Base-by-base conservation (phyloP, 2,113 vertebrate species). In the Callospermophilus lateralis region DNA sequence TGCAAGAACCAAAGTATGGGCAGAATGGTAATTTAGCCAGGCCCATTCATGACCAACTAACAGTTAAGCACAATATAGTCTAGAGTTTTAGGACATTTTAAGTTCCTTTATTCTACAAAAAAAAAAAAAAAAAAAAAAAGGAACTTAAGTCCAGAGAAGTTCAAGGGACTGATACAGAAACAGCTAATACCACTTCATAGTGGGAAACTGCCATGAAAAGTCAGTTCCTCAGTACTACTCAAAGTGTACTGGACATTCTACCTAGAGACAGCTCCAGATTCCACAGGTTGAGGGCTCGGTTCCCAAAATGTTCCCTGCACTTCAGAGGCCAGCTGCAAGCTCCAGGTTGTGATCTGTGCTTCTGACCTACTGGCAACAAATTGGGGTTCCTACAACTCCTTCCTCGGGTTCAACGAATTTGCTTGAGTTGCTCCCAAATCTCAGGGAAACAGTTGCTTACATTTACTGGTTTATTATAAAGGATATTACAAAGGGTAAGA, bases 41-140 rank as follows among this genome's bases (percentile, higher is more conserved):
- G 34, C 24, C 11, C 15, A 93, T 83, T 72, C 58, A 42, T 48
- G 42, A 42, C 20, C 20, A 94, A 28, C 13, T 24, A 72, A 77
- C 34, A 91, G n/a, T 58, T 85, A 95, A 88, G 32, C 15, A 53
- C 16, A 28, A 45, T 22, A 32, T 15, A 84, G 55, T 68, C 6
- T 81, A 78, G 67, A 83, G 11, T 83, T 77, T 55, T 81, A 81
- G n/a, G 32, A 7, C 30, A 70, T 51, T 76, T 91, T 70, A 51
- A 72, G 65, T 79, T 80, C 83, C 37, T 17, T 95, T 93, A 83
- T 37, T 90, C 58, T 90, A 61, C 73, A 10, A 92, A 83, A 30
- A 24, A 65, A 76, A 74, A 83, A 30, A 24, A 65, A 76, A 74
- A 24, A 63, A 92, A 83, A 30, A 24, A 65, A 77, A 74, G 55